Evolutionary conservation across 2,888 invertebrate genomes (phyloP).

Genomic region (Neoaliturus tenellus): DNA sequence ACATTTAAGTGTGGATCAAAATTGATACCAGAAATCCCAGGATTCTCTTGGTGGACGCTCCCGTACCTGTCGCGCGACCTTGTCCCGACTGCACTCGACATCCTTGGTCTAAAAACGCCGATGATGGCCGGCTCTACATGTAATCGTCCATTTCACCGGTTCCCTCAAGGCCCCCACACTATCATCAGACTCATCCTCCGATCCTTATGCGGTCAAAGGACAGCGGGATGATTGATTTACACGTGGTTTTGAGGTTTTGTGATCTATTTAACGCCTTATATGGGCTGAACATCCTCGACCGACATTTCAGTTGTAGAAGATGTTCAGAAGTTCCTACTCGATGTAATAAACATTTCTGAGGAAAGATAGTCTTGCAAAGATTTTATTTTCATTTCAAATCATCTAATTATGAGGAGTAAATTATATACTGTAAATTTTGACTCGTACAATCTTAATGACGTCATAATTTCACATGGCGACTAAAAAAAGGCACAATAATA

Average conservation of each 20-base stretch:
- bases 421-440: no score
- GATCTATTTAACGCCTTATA: not conserved
- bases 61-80: not conserved
- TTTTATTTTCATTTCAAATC: no score
- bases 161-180: not conserved
- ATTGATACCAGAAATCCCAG: no score
- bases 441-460: no score
- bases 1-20: not conserved
- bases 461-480: no score
- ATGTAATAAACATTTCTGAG: no score
- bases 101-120: constrained; percentile 3
- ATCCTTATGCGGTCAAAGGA: not conserved
- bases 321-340: no score
- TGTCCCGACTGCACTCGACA: not conserved
- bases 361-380: no score
- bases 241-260: not conserved
- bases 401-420: no score
- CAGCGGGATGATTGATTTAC: not conserved
- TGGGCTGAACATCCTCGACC: not conserved
- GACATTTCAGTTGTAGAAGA: not conserved
- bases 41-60: not conserved
- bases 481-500: no score
- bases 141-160: not conserved
- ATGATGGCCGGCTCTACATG: constrained; percentile 9
- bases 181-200: not conserved